Percentiles rank a stretch among this genome's conserved stretches.
phyloP scores from a whole-genome alignment of 2,113 vertebrate species.

The Hirundichthys speculiger region DNA sequence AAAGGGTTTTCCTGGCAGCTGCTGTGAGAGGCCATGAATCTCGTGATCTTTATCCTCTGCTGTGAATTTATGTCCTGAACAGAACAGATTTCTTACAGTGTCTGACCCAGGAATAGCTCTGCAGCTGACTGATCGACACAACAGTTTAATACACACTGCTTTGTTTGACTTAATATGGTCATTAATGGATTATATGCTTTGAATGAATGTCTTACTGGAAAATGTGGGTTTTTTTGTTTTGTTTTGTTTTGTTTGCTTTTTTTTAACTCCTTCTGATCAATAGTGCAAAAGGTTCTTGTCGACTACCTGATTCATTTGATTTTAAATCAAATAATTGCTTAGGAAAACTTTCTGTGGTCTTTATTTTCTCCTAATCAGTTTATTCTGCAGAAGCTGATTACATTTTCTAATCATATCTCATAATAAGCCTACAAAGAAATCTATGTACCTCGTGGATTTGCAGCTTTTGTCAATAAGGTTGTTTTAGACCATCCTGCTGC shows the following conservation, averaged over 20 bases:
- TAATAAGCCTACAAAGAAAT: constrained; percentile 53
- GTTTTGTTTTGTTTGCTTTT: no score
- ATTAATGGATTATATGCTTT: constrained; percentile 41
- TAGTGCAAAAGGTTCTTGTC: constrained; percentile 13
- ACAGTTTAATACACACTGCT: constrained; percentile 33
- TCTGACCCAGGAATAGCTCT: constrained; percentile 16
- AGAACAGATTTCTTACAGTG: constrained; percentile 26
- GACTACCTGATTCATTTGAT: constrained; percentile 13
- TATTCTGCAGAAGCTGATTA: constrained; percentile 46
- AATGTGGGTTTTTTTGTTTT: background rate
- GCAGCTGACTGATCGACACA: constrained; percentile 17
- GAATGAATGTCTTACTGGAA: constrained; percentile 9
- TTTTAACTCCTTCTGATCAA: constrained; percentile 2
- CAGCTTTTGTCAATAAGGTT: constrained; percentile 53
- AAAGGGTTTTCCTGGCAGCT: constrained; percentile 43
- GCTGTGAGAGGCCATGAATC: constrained; percentile 44
- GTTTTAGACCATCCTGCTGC: constrained; percentile 43
- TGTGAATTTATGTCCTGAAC: constrained; percentile 34
- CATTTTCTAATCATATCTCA: constrained; percentile 9
- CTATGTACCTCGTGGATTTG: constrained; percentile 51
- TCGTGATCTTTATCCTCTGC: constrained; percentile 46
- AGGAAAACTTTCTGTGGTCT: constrained; percentile 20
- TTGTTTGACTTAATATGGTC: constrained; percentile 25
- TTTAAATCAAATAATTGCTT: constrained; percentile 29
- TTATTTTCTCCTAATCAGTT: background rate